Base-by-base conservation (phyloP, 2,797 vertebrate species). In the Hippoglossus hippoglossus region DNA sequence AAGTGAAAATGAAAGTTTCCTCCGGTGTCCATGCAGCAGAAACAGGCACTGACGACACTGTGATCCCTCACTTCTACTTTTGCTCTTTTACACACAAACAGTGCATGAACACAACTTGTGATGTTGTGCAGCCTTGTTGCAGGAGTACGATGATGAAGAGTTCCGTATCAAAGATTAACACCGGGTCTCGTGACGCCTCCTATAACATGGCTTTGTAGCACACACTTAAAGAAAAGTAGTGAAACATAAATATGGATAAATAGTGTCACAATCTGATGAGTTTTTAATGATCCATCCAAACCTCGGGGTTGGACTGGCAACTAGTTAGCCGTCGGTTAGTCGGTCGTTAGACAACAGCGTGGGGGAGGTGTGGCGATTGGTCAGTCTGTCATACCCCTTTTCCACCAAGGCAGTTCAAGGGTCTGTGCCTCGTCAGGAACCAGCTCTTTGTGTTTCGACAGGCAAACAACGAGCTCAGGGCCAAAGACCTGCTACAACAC, bases 1-100 rank as follows among this genome's bases (percentile, higher is more conserved):
- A 26, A 24, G 25, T 79, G 67, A 77, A 52, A 55, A 77, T 47
- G 47, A 52, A 71, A 44, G 63, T 49, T 67, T 79, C 49, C 61
- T 79, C 59, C 8, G 21, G 65, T 83, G 80, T 80, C 73, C 91
- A 92, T 91, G 92, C 90, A 91, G 86, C 68, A 65, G 49, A 77
- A 74, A 79, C 82, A 82, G 63, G 67, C 71, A 76, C 57, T 63
- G 62, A 73, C 34, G 41, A 70, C 39, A 71, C 61, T 50, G 44
- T 78, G 63, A 79, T 60, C 21, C 72, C 25, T 71, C 5, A 39
- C 16, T 47, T 80, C 44, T 67, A 39, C 76, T 63, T 46, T 46
- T 18, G 18, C 36, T 54, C 6, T 54, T 64, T 72, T 39, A 21
- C 21, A 67, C 62, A 63, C 52, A 61, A 58, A 80, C 4, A 41